Percentiles rank a stretch among this genome's conserved stretches.
Conservation (phyloP, 2,888 invertebrate genomes). For the Noctua comes region DNA sequence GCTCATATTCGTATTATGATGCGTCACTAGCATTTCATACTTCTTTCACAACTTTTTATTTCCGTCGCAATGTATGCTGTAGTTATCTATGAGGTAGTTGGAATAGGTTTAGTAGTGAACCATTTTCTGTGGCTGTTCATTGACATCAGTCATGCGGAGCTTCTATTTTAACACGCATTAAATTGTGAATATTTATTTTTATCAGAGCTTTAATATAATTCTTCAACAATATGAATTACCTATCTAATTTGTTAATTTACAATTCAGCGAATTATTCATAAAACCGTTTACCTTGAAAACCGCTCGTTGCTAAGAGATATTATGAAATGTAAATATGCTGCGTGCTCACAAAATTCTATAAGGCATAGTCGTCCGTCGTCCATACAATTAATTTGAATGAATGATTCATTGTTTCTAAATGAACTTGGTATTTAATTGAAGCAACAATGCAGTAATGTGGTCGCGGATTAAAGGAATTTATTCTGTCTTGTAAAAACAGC, state of each 20-base stretch:
- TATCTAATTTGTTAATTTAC: constrained; percentile 80
- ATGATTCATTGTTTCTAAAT: constrained; percentile 60
- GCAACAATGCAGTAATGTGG: constrained; percentile 56
- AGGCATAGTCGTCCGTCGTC: constrained; percentile 41
- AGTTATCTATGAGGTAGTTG: neutral
- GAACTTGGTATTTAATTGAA: constrained; percentile 55
- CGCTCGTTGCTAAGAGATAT: constrained; percentile 83
- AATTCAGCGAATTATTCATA: constrained; percentile 81
- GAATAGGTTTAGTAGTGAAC: neutral
- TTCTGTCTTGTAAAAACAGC: constrained; percentile 43
- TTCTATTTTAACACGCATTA: constrained; percentile 37
- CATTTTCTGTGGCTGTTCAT: neutral
- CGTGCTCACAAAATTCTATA: constrained; percentile 66
- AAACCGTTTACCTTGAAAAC: constrained; percentile 84
- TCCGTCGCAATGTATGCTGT: neutral
- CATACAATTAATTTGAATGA: constrained; percentile 57
- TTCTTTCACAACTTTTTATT: constrained; percentile 40
- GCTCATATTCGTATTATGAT: constrained; percentile 35
- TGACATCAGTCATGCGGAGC: constrained; percentile 1
- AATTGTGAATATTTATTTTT: constrained; percentile 51
- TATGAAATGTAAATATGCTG: constrained; percentile 77
- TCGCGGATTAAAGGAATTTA: constrained; percentile 50
- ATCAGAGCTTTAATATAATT: constrained; percentile 64
- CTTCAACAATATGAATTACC: constrained; percentile 75
- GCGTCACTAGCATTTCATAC: constrained; percentile 39